Base-by-base conservation (phyloP, 1,140 invertebrate genomes). In the Drosophila rhopaloa region DNA sequence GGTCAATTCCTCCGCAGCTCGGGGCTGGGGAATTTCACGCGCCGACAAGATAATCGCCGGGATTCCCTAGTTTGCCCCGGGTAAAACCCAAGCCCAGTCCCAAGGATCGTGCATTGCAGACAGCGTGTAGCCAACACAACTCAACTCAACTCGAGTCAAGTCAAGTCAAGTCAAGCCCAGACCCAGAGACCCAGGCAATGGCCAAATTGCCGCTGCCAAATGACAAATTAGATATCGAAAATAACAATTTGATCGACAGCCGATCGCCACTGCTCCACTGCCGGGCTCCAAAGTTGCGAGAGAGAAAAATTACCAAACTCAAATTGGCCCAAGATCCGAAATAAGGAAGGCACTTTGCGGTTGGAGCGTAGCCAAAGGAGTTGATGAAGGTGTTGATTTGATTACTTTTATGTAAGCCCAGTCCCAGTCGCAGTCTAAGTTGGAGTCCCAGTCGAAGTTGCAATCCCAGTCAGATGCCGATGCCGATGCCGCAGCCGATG, bases 341-440 rank as follows among this genome's bases (percentile, higher is more conserved):
- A 88, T 89, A 88, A 88, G 83, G 80, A 88, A 88, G 80, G 83
- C 76, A 83, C 83, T 83, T 88, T 83, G 84, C 68, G 84, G 79
- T 86, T 81, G 50, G 50, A 62, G 68, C 57, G 59, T 63, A 62
- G 51, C 71, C 58, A 83, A 83, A 86, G 83, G 83, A 86, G 83
- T 86, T 86, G 83, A 86, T 90, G 90, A 76, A 91, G 90, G 90
- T 91, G 90, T 91, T 91, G 90, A 91, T 91, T 91, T 91, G 90
- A 91, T 91, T 91, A 91, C 86, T 91, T 88, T 85, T 91, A 88
- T 88, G 80, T 89, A 88, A 88, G 84, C 80, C 84, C 63, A 53
- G 56, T 27, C 29, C 46, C 70, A 70, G 53, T 55, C 29, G n/a
- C 0, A 57, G 53, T 6, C 29, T 3, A 24, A 55, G 60, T 35